Percentiles rank a stretch among this genome's conserved stretches.
Conservation (phyloP, 37 sponge, comb jelly and placozoan genomes). For the Amphimedon queenslandica region DNA sequence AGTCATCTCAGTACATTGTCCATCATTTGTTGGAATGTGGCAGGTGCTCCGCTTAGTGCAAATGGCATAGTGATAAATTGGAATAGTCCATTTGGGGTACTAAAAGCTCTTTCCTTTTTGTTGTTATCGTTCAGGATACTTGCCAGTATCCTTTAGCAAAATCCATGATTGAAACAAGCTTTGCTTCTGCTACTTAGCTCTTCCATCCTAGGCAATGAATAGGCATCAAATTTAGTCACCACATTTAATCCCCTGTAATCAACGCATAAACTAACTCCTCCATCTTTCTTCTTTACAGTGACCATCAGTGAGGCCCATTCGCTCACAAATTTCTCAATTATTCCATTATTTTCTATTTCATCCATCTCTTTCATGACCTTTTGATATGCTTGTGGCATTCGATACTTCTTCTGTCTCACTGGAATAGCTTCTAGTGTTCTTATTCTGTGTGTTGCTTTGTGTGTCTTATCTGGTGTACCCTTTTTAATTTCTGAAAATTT, state of each 20-base stretch:
- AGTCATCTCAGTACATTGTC: conserved; percentile 9
- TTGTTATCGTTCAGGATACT: conserved; percentile 21
- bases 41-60: conserved; percentile 49
- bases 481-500: not conserved
- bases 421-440: not conserved
- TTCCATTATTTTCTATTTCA: conserved; percentile 25
- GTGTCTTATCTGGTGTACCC: conserved; percentile 28
- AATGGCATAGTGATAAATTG: conserved; percentile 63
- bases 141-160: conserved; percentile 68
- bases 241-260: conserved; percentile 57
- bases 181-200: conserved; percentile 30
- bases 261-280: conserved; percentile 3
- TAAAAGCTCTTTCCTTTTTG: conserved; percentile 36
- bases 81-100: conserved; percentile 44
- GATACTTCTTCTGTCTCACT: conserved; percentile 17
- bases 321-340: conserved; percentile 41
- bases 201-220: conserved; percentile 58
- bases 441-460: conserved; percentile 17
- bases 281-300: conserved; percentile 37
- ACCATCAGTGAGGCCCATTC: conserved; percentile 56
- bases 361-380: conserved; percentile 26
- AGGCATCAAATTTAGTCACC: conserved; percentile 48
- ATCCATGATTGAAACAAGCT: conserved; percentile 45
- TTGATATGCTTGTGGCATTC: conserved; percentile 27
- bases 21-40: conserved; percentile 39